These are phyloP conservation scores for Euwallacea fornicatus DNA, from an alignment of 1,140 invertebrate species.

Conservation along the genomic window DNA sequence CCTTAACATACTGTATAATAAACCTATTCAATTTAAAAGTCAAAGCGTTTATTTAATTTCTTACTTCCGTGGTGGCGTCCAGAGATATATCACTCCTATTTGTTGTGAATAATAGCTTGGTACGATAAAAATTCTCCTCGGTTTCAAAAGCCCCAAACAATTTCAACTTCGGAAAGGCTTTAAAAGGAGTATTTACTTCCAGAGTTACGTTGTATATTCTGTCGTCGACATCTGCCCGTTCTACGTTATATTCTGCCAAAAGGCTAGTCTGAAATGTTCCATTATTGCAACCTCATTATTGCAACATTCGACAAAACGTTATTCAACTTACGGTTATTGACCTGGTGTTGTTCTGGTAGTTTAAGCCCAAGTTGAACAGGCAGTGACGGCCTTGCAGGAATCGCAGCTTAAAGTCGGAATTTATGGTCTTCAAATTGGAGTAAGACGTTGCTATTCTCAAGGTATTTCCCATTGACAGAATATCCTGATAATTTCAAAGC, in stretches of 20 bases:
- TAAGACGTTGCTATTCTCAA: conserved; percentile 68
- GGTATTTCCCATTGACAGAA: conserved; percentile 67
- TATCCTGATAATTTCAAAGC: conserved; percentile 53
- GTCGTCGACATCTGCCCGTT: conserved; percentile 53
- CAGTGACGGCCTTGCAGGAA: conserved; percentile 61
- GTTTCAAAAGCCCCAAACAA: conserved; percentile 56
- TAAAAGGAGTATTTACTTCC: conserved; percentile 60
- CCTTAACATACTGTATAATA: conserved; percentile 26
- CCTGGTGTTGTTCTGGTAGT: conserved; percentile 57
- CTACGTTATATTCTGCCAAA: conserved; percentile 57
- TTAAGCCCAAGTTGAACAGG: conserved; percentile 57
- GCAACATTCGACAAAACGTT: background rate
- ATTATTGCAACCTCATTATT: conserved; percentile 7
- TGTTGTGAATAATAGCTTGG: conserved; percentile 55
- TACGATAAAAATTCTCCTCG: conserved; percentile 58
- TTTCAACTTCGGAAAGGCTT: conserved; percentile 55
- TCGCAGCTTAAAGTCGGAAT: conserved; percentile 62
- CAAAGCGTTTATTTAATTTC: conserved; percentile 38
- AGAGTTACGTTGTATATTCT: conserved; percentile 56
- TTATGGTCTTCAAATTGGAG: conserved; percentile 59
- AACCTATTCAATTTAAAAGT: conserved; percentile 40
- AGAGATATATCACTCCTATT: conserved; percentile 55
- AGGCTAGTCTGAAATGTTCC: conserved; percentile 52
- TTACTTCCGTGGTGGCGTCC: conserved; percentile 57
- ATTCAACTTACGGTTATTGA: conserved; percentile 59